Base-by-base conservation (phyloP, 2,113 vertebrate genomes). In the Apeltes quadracus region DNA sequence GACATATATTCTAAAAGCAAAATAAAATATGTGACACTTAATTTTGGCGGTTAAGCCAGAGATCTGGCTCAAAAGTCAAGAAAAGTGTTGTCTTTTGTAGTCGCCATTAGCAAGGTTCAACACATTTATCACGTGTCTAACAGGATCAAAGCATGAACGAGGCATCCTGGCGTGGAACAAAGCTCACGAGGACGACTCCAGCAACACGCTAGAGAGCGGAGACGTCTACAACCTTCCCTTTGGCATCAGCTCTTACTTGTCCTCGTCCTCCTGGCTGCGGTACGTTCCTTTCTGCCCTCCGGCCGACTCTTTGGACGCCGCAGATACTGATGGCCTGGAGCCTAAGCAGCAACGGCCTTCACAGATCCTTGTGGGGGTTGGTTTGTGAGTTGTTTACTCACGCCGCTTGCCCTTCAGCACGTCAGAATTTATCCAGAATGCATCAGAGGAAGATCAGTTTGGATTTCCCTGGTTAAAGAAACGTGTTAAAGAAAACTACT, bases 191-290 rank as follows among this genome's bases (percentile, higher is more conserved):
- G 92, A 90, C 0, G 91, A 91, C 14, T 81, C 14, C 0, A 91
- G 87, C n/a, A 92, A 89, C 67, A 88, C 87, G 0, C 58, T 78
- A 13, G 92, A 92, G 7, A 10, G 90, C 20, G 83, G 80, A 3
- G 83, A 95, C 16, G 90, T 98, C 76, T 99, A 99, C 46, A 69
- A 90, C 70, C 91, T 99, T 54, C 97, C 98, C 0, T 97, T 95
- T 65, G 95, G 95, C 29, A 91, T 96, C 20, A 95, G 90, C 63
- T 92, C 93, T 32, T 87, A 73, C 82, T 59, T 92, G 50, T 95
- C 94, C 0, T 39, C 85, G 0, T 83, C 71, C 34, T 80, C 93
- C 50, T 97, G 95, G 90, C 38, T 93, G 63, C 91, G 0, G 5
- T 91, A 86, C 74, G 75, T 98, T 5, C 98, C 96, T 0, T 93